phyloP scores from a whole-genome alignment of 92 coral and sea anemone species.

The Porites evermanni region DNA sequence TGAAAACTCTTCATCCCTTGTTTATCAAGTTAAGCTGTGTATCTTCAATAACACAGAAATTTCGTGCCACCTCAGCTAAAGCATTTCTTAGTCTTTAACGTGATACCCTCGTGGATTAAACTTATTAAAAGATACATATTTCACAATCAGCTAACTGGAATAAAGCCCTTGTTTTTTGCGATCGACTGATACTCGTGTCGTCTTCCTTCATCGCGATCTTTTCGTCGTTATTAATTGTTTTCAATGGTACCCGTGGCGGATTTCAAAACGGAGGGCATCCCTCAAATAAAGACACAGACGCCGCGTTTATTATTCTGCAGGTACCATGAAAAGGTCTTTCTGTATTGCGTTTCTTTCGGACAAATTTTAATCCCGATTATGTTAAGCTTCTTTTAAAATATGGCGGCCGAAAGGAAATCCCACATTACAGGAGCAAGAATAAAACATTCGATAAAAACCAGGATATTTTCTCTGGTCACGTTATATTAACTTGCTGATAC shows the following conservation, averaged over 20 bases:
- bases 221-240: not conserved
- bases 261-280: slow-evolving; percentile 32
- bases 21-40: not conserved
- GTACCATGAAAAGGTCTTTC: slow-evolving; percentile 4
- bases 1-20: not conserved
- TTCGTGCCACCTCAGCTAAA: slow-evolving; percentile 5
- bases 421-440: not conserved
- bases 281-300: slow-evolving; percentile 8
- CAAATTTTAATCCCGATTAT: slow-evolving; percentile 21
- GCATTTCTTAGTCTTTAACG: not conserved
- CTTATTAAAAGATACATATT: not conserved
- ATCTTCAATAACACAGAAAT: not conserved
- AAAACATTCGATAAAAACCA: no score
- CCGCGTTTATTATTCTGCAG: slow-evolving; percentile 18
- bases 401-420: slow-evolving; percentile 2
- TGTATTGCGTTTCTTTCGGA: not conserved
- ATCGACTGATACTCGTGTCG: no score
- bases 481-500: not conserved
- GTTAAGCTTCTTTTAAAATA: not conserved
- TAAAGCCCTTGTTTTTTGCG: not conserved
- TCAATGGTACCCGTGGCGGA: slow-evolving; percentile 17
- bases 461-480: not conserved
- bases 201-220: not conserved
- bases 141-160: slow-evolving; percentile 8
- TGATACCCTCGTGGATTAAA: slow-evolving; percentile 27